These are phyloP conservation scores for Eulemur rubriventer DNA, from an alignment of 2,797 vertebrate genomes.

Conservation along the genomic window DNA sequence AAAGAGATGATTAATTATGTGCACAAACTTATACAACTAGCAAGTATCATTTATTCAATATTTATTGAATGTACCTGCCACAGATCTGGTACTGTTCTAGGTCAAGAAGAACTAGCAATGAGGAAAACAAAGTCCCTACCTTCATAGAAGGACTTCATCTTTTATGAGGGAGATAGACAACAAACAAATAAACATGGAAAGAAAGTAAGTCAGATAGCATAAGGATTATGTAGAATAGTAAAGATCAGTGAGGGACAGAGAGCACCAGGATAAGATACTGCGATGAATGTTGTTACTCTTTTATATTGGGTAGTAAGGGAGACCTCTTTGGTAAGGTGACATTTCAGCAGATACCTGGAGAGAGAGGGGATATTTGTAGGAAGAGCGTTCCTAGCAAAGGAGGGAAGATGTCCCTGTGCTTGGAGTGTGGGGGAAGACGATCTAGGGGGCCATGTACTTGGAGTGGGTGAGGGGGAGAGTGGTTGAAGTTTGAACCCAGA, in stretches of 20 bases:
- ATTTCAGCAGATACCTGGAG: not conserved
- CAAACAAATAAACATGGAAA: not conserved
- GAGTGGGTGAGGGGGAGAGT: not conserved
- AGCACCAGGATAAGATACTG: not conserved
- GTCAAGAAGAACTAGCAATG: not conserved
- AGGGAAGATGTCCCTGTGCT: not conserved
- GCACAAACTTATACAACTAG: not conserved
- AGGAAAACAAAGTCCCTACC: not conserved
- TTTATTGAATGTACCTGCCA: not conserved
- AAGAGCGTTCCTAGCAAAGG: not conserved
- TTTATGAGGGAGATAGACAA: not conserved
- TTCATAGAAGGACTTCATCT: not conserved
- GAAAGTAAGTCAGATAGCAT: not conserved
- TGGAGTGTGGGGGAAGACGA: not conserved
- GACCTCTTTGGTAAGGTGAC: not conserved
- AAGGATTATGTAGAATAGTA: not conserved
- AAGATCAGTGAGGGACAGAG: not conserved
- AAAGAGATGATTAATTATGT: not conserved
- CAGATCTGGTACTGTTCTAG: not conserved
- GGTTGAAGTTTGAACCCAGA: not conserved
- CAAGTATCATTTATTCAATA: not conserved
- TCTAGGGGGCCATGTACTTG: not conserved
- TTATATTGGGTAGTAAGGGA: not conserved
- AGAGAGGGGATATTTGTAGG: not conserved
- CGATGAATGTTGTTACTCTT: not conserved